Evolutionary conservation across 2,888 invertebrate species (phyloP), one percentile per base, ranked within the genome.

Genomic region (Lepidochrysops patricia): DNA sequence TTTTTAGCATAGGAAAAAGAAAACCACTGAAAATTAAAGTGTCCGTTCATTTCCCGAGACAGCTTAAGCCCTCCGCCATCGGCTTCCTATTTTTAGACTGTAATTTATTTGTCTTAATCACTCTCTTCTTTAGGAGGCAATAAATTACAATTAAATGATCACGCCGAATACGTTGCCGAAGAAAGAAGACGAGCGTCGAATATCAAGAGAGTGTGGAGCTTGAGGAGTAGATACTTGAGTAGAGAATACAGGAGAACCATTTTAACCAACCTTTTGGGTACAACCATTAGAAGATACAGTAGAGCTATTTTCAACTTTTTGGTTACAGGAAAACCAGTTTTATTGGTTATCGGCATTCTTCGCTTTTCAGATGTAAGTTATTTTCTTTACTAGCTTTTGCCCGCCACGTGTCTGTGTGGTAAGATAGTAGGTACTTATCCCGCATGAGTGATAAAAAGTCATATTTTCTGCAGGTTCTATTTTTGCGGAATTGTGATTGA

Each of bases 81-180:
- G 7, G 23, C 26, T 26, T 50, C 50, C 26, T 50, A 50, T 50
- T 50, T 50, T 50, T 50, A 13, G 50, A 50, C n/a, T 2, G 50
- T 50, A 50, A 50, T 50, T 50, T 50, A 50, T 50, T 50, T 50
- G n/a, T 50, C 50, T 26, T 50, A 50, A 50, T 50, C 26, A 50
- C 26, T 26, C 6, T 25, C 6, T 50, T 13, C 26, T 50, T 50
- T 26, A 5, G 13, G 26, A 26, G 50, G 50, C 50, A 13, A 50
- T 50, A 50, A 50, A 50, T 50, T 50, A n/a, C 50, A 50, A 50
- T 50, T 50, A 50, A 26, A 50, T 50, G 26, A 26, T 50, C 50
- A 26, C 50, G 26, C 50, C 50, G 13, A n/a, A 50, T 50, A 50
- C n/a, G 26, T 12, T 50, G 50, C 26, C 50, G 13, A 26, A 50